These are phyloP conservation scores for Trachymyrmex cornetzi DNA, from an alignment of 1,140 invertebrate genomes.

Conservation along the genomic window DNA sequence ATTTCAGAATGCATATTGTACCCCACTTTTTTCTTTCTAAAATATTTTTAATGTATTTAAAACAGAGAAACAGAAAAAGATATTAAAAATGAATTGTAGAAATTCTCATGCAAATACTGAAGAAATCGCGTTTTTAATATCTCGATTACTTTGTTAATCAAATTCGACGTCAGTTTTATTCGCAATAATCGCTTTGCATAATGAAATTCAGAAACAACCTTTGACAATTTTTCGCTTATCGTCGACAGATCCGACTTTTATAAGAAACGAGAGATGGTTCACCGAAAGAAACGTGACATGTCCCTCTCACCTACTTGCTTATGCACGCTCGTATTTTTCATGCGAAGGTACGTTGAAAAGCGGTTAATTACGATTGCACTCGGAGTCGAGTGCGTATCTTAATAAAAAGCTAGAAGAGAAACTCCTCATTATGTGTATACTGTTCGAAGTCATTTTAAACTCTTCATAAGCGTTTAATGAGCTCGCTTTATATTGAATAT, in stretches of 20 bases:
- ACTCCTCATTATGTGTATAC: constrained; percentile 58
- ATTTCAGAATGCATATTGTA: constrained; percentile 8
- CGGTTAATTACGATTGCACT: constrained; percentile 79
- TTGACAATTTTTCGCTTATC: constrained; percentile 59
- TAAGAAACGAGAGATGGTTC: not conserved
- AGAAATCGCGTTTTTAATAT: not conserved
- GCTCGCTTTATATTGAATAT: not conserved
- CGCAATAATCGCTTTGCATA: constrained; percentile 27
- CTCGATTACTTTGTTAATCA: constrained; percentile 14
- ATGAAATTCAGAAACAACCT: constrained; percentile 43
- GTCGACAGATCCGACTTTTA: constrained; percentile 3
- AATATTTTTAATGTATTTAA: constrained; percentile 14
- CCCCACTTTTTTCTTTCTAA: not conserved
- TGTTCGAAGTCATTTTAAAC: constrained; percentile 15
- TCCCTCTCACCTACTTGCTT: constrained; percentile 71
- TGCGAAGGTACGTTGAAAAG: constrained; percentile 73
- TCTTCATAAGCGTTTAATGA: not conserved
- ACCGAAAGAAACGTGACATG: constrained; percentile 62
- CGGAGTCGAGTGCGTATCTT: constrained; percentile 63
- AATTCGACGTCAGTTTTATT: constrained; percentile 1
- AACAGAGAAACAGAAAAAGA: not conserved
- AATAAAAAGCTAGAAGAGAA: constrained; percentile 65
- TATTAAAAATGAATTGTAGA: not conserved
- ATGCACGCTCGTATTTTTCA: constrained; percentile 75
- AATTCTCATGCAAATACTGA: constrained; percentile 12